Conservation (phyloP, 1,140 invertebrate species). For the Hermetia illucens region DNA sequence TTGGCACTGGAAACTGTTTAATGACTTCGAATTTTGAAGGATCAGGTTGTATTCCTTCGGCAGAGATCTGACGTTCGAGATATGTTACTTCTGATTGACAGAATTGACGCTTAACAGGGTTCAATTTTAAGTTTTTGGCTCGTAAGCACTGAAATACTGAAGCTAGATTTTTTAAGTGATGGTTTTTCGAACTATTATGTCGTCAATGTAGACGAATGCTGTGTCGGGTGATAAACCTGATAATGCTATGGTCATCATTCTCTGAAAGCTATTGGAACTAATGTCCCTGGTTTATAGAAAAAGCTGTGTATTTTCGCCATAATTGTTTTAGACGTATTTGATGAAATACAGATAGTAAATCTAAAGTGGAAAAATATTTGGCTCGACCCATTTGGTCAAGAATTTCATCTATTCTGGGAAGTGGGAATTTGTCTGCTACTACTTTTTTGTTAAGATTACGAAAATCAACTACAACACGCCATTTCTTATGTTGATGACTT, state of each 20-base stretch:
- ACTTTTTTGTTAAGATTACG: slow-evolving; percentile 14
- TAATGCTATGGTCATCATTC: slow-evolving; percentile 8
- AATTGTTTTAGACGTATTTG: slow-evolving; percentile 26
- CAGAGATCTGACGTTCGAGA: slow-evolving; percentile 10
- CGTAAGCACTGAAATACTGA: slow-evolving; percentile 12
- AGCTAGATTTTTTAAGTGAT: slow-evolving; percentile 9
- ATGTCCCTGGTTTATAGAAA: slow-evolving; percentile 5
- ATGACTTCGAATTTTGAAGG: too few relatives aligned
- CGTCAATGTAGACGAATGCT: slow-evolving; percentile 16
- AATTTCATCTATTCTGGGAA: slow-evolving; percentile 32
- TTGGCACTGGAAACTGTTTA: too few relatives aligned
- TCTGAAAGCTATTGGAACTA: slow-evolving; percentile 7
- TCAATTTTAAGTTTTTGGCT: slow-evolving; percentile 12
- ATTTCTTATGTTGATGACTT: slow-evolving; percentile 9
- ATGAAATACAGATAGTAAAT: slow-evolving; percentile 31
- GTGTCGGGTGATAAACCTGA: slow-evolving; percentile 1
- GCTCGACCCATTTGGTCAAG: slow-evolving; percentile 22
- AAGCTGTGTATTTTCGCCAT: slow-evolving; percentile 17
- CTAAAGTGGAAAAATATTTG: slow-evolving; percentile 27
- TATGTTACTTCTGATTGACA: slow-evolving; percentile 9
- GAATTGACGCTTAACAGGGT: slow-evolving; percentile 16
- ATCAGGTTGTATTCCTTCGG: too few relatives aligned
- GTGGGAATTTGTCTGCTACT: slow-evolving; percentile 25
- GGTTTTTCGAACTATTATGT: slow-evolving; percentile 10
- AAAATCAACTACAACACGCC: slow-evolving; percentile 15